A percentile compares a stretch with the other conserved stretches of the same genome.
Conservation (phyloP, 2,113 vertebrate species). For the Brachyhypopomus gauderio region DNA sequence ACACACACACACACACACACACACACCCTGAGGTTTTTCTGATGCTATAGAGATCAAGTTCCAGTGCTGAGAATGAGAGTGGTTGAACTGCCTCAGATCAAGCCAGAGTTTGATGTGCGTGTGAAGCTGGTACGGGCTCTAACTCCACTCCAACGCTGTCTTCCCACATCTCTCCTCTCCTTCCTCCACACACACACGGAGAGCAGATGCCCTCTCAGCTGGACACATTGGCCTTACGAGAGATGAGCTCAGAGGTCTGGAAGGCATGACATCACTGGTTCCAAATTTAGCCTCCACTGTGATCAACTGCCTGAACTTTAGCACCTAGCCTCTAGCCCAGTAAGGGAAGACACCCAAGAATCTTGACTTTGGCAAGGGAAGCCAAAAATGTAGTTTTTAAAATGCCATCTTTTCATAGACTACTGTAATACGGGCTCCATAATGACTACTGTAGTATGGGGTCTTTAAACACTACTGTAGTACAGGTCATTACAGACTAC, state of each 20-base stretch:
- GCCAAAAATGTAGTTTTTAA: neutral
- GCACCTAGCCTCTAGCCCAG: conserved; percentile 1
- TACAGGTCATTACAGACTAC: too few species aligned
- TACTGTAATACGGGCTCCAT: neutral
- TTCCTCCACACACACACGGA: neutral
- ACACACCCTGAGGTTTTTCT: neutral
- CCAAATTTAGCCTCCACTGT: conserved; percentile 41
- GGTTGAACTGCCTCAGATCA: conserved; percentile 23
- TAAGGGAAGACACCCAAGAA: neutral
- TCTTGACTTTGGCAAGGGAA: conserved; percentile 2
- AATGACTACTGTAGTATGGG: too few species aligned
- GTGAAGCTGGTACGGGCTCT: neutral
- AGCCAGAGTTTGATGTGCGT: conserved; percentile 12
- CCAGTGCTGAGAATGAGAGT: conserved; percentile 1
- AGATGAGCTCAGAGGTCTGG: conserved; percentile 47
- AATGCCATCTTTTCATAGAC: neutral
- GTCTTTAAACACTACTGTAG: too few species aligned
- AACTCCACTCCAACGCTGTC: conserved; percentile 25
- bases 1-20: neutral
- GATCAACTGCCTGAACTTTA: neutral
- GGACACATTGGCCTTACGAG: conserved; percentile 41
- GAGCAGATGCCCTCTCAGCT: conserved; percentile 52
- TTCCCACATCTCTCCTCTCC: neutral
- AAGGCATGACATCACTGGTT: conserved; percentile 49
- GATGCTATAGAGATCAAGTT: neutral